A percentile compares a stretch with the other conserved stretches of the same genome.
Conservation (phyloP, 2,113 vertebrate species). For the Dunckerocampus dactyliophorus region DNA sequence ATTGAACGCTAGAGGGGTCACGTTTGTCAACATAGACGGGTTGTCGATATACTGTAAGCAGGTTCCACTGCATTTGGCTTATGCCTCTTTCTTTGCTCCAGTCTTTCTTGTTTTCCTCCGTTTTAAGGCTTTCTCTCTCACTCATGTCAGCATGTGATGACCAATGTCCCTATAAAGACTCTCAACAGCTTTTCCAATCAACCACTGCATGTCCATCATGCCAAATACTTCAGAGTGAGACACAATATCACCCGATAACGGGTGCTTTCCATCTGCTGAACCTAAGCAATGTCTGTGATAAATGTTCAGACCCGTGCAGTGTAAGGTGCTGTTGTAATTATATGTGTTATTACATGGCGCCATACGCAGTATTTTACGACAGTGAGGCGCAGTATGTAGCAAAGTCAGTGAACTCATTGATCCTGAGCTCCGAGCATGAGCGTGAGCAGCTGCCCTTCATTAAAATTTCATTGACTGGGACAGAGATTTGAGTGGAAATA, state of each 20-base stretch:
- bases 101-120: not conserved
- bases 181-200: slow-evolving; percentile 19
- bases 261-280: not conserved
- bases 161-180: slow-evolving; percentile 33
- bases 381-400: not conserved
- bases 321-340: slow-evolving; percentile 16
- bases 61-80: no score
- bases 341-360: not conserved
- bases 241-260: no score
- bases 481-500: slow-evolving; percentile 3
- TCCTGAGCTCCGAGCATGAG: slow-evolving; percentile 1
- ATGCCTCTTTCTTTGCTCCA: not conserved
- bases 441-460: not conserved
- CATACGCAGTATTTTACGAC: not conserved
- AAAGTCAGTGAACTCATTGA: slow-evolving; percentile 1
- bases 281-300: not conserved
- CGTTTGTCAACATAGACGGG: no score
- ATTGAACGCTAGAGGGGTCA: no score
- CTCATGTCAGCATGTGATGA: slow-evolving; percentile 14
- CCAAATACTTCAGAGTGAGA: no score
- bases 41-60: no score
- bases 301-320: not conserved
- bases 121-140: not conserved
- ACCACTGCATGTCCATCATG: slow-evolving; percentile 11
- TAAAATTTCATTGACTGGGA: not conserved